Percentiles rank a stretch among this genome's conserved stretches.
Evolutionary conservation across 2,797 vertebrate genomes (phyloP).

Genomic region (Triplophysa bombifrons): DNA sequence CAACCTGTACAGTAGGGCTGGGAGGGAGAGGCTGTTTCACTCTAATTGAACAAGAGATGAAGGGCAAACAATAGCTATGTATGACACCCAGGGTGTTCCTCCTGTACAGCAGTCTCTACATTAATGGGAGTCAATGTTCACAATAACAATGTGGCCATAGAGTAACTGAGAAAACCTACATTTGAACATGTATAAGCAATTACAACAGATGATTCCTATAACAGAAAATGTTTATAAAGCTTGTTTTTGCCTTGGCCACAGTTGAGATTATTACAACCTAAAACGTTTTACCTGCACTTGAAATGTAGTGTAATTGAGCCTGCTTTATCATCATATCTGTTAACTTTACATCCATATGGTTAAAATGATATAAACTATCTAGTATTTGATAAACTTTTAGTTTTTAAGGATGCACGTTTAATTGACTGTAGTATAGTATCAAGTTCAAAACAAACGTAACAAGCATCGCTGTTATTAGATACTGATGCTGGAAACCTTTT

Average conservation of each 20-base stretch:
- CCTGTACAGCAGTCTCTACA: background rate
- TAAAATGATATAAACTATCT: too few relatives aligned
- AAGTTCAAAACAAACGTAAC: slow-evolving; percentile 11
- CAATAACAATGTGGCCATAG: background rate
- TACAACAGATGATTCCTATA: background rate
- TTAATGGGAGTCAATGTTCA: background rate
- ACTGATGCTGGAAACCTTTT: slow-evolving; percentile 18
- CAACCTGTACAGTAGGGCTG: slow-evolving; percentile 10
- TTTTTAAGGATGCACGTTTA: background rate
- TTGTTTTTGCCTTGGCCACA: background rate
- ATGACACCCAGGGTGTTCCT: slow-evolving; percentile 40
- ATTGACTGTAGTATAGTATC: background rate
- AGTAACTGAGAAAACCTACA: background rate
- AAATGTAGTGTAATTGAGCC: too few relatives aligned
- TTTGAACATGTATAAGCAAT: background rate
- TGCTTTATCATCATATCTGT: background rate
- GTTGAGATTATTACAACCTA: background rate
- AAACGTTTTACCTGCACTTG: background rate
- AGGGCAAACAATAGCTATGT: slow-evolving; percentile 29
- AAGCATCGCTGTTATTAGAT: background rate
- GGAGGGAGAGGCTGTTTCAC: slow-evolving; percentile 10
- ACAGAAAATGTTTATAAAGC: background rate
- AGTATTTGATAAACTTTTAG: background rate
- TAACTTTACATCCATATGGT: background rate
- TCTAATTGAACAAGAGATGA: slow-evolving; percentile 18